Base-by-base conservation (phyloP, 2,888 invertebrate species). In the Ochropleura plecta region DNA sequence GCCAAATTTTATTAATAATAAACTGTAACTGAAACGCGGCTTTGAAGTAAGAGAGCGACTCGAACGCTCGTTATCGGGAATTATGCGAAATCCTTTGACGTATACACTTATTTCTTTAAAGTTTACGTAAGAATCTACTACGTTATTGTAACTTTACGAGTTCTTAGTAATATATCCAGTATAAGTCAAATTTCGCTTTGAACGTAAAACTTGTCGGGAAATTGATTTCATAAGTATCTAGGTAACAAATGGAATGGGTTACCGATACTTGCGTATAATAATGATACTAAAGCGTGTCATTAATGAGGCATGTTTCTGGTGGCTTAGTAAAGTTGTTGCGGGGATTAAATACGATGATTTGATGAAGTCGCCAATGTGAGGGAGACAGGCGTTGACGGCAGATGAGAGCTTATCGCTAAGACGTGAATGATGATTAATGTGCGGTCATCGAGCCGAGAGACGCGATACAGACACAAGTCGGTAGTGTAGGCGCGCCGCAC, bases 1-100 rank as follows among this genome's bases (percentile, higher is more conserved):
- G 93, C 94, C 94, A 94, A 95, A 95, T 96, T 96, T 95, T 96
- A 95, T 96, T 96, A 96, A 95, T 96, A 96, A 96, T 95, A 95
- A 96, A 95, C 94, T 95, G 96, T 96, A 94, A 95, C 96, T 93
- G 95, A 95, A 95, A 94, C 94, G 94, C 88, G 88, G 93, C 96
- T 96, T 96, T 96, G 95, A 96, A 94, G 95, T 95, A 93, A 93
- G 91, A 94, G 94, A 94, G 90, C 94, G 91, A 94, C 92, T 95
- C 93, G 93, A 95, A 95, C 91, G 94, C 93, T 95, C 94, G 94
- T 96, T 95, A 95, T 95, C 93, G 95, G 88, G 91, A 95, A 95
- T 96, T 95, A 95, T 95, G 94, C 94, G 92, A 93, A 94, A 94
- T 93, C 95, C 95, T 95, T 96, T 96, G 96, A 95, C 94, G 93